Evolutionary conservation across 1,140 invertebrate genomes (phyloP).

Genomic region (Elysia chlorotica): DNA sequence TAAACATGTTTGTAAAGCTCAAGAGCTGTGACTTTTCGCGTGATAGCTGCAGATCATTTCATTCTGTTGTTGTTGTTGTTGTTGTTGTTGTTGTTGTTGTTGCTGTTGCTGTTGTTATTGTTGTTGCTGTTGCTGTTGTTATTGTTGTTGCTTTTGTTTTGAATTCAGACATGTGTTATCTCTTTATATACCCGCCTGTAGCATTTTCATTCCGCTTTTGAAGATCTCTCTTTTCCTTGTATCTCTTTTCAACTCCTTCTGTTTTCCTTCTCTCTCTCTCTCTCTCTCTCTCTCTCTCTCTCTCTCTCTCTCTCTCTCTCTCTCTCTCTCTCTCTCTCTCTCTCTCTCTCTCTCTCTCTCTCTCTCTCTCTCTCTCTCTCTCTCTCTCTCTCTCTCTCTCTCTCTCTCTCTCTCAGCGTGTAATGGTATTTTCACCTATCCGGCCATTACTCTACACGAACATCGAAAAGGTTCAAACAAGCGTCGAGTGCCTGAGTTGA

Average conservation of each 20-base stretch:
- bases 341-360: neutral
- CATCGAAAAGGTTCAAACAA: no score
- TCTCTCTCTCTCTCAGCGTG: neutral
- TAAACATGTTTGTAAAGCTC: no score
- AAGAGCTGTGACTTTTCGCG: no score
- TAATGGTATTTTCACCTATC: no score
- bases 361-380: neutral
- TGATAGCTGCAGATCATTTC: no score
- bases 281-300: no score
- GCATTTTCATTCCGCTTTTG: neutral
- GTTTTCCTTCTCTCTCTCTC: neutral
- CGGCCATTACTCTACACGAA: no score
- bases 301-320: neutral
- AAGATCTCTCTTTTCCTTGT: neutral
- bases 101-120: neutral
- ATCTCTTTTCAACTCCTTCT: neutral
- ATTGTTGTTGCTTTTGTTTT: neutral
- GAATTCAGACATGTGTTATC: neutral
- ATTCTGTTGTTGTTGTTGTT: neutral
- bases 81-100: neutral
- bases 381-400: neutral
- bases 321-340: neutral
- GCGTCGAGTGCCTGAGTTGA: no score
- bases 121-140: neutral
- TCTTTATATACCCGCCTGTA: neutral